phyloP scores from a whole-genome alignment of 2,888 invertebrate species.

The Melanophora roralis region DNA sequence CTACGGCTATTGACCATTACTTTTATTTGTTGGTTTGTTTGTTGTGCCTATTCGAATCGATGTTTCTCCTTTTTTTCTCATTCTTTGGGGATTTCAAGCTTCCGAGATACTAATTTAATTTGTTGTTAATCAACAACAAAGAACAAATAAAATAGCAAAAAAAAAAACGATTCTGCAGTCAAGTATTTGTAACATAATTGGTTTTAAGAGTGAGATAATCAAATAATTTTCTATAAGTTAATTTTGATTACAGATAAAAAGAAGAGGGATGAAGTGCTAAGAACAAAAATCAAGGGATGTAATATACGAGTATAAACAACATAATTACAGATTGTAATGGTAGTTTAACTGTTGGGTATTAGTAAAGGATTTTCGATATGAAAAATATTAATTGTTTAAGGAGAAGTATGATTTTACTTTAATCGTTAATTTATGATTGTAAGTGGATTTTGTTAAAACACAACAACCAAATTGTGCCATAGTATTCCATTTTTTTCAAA shows the following conservation, averaged over 20 bases:
- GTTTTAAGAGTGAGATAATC: neutral
- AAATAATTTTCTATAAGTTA: neutral
- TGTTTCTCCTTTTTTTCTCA: neutral
- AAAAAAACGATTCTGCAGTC: neutral
- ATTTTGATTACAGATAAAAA: neutral
- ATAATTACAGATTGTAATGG: neutral
- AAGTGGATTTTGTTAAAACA: too few relatives aligned
- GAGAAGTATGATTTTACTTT: too few relatives aligned
- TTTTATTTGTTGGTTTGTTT: conserved; percentile 12
- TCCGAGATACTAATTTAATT: conserved; percentile 45
- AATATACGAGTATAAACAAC: neutral
- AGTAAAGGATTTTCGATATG: neutral
- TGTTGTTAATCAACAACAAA: conserved; percentile 48
- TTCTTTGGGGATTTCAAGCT: conserved; percentile 36
- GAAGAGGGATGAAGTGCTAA: neutral
- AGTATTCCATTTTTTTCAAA: too few relatives aligned
- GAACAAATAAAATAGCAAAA: neutral
- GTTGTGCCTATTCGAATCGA: neutral
- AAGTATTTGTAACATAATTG: neutral
- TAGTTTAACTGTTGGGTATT: neutral
- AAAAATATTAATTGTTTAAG: too few relatives aligned
- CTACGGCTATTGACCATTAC: conserved; percentile 31
- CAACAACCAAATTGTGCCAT: too few relatives aligned
- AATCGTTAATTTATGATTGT: too few relatives aligned
- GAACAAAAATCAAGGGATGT: too few relatives aligned